Conservation (phyloP, 2,797 vertebrate species). For the Centropyge bicolor region DNA sequence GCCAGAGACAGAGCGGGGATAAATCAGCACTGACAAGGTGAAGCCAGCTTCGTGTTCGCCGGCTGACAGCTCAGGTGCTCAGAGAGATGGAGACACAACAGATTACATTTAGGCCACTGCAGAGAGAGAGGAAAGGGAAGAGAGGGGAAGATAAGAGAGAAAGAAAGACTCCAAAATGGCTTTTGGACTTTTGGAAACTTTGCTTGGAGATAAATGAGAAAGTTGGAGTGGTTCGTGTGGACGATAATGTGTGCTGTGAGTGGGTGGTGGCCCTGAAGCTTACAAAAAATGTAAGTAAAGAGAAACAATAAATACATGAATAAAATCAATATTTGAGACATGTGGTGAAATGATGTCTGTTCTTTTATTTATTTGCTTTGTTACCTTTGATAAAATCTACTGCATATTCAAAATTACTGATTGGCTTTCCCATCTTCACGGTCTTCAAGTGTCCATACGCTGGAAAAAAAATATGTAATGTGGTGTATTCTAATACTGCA, state of each 20-base stretch:
- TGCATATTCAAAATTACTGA: too few species aligned
- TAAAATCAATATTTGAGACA: not conserved
- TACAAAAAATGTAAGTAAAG: not conserved
- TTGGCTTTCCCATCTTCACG: not conserved
- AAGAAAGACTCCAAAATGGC: slow-evolving; percentile 40
- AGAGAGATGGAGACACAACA: slow-evolving; percentile 81
- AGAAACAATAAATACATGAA: not conserved
- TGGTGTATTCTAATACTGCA: not conserved
- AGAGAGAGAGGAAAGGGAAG: slow-evolving; percentile 5
- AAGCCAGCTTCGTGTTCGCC: slow-evolving; percentile 68
- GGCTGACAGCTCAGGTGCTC: slow-evolving; percentile 80
- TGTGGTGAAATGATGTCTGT: not conserved
- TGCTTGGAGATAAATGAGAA: slow-evolving; percentile 50
- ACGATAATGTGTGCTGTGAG: not conserved
- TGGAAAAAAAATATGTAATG: not conserved
- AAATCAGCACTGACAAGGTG: slow-evolving; percentile 81
- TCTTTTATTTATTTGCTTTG: too few species aligned
- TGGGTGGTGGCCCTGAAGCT: not conserved
- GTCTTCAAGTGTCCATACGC: not conserved
- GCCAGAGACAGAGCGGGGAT: slow-evolving; percentile 75
- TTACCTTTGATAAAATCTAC: too few species aligned
- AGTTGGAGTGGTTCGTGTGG: slow-evolving; percentile 18
- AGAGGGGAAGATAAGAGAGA: not conserved
- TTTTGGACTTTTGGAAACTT: slow-evolving; percentile 52
- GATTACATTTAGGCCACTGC: slow-evolving; percentile 77